Evolutionary conservation across 2,797 vertebrate genomes (phyloP), one percentile per base, ranked within the genome.

Genomic region (Paramormyrops hopkinsi): DNA sequence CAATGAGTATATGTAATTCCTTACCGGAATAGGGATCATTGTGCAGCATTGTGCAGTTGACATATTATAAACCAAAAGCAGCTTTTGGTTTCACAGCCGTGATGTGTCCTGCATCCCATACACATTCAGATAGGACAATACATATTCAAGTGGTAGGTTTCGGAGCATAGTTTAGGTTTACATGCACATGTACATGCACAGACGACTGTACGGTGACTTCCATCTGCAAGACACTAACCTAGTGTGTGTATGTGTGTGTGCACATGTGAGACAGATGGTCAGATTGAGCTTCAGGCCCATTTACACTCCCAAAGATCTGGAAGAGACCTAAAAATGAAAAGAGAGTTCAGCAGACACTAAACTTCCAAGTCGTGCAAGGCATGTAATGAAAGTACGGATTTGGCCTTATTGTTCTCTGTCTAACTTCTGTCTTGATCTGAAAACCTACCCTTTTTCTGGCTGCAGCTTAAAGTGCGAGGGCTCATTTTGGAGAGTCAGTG

Each of bases 1-100:
- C 82, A 22, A 59, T 53, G 82, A 76, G 83, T 86, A 51, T 73
- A 33, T 89, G 88, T 89, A 85, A 89, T 89, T 89, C 56, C 44
- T 86, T 86, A 33, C 54, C 84, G 11, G 62, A 89, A 82, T 87
- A 76, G 86, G 65, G 65, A 62, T 79, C 89, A 89, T 89, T 76
- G 62, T 89, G 82, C 82, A 85, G 41, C 73, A 22, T 37, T 29
- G 88, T 88, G 86, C 56, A 88, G 56, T 76, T 89, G 56, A 84
- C 84, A 89, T 87, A 73, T 65, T 69, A n/a, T 87, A 76, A 51
- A 37, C 48, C 22, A 62, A 73, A 84, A 86, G 56, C 29, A 41
- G 50, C 89, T 37, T 86, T 85, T 76, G 89, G 83, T 86, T 69
- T 41, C 56, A 53, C 48, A 8, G 19, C 44, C n/a, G 46, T 89